phyloP scores from a whole-genome alignment of 2,797 vertebrate genomes.

The Benthosema pterotum region DNA sequence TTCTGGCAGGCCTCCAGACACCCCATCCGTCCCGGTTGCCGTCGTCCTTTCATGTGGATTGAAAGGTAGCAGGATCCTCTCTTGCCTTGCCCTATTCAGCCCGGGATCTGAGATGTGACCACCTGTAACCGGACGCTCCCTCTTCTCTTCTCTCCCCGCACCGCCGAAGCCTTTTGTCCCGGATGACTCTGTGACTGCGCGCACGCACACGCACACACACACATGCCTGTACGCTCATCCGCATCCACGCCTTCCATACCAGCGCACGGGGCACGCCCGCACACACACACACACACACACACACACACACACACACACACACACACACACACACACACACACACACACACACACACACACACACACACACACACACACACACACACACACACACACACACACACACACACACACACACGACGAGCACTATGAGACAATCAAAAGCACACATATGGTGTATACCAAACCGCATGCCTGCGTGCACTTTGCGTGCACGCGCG shows the following conservation, averaged over 20 bases:
- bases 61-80: constrained; percentile 79
- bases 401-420: no score
- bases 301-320: no score
- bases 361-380: no score
- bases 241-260: no score
- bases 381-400: no score
- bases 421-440: no score
- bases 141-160: constrained; percentile 42
- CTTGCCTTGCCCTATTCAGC: constrained; percentile 68
- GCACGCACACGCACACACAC: not conserved
- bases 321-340: no score
- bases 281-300: no score
- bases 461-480: no score
- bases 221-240: constrained; percentile 22
- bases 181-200: not conserved
- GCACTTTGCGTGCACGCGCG: not conserved
- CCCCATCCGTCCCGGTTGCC: constrained; percentile 71
- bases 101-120: constrained; percentile 75
- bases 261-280: no score
- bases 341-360: no score
- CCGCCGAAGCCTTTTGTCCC: constrained; percentile 56
- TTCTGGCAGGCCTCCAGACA: constrained; percentile 65
- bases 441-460: no score
- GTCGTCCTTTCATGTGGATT: constrained; percentile 76
- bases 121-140: constrained; percentile 82